These are phyloP conservation scores for Copsychus sechellarum DNA, from an alignment of 2,113 vertebrate species.

Conservation along the genomic window DNA sequence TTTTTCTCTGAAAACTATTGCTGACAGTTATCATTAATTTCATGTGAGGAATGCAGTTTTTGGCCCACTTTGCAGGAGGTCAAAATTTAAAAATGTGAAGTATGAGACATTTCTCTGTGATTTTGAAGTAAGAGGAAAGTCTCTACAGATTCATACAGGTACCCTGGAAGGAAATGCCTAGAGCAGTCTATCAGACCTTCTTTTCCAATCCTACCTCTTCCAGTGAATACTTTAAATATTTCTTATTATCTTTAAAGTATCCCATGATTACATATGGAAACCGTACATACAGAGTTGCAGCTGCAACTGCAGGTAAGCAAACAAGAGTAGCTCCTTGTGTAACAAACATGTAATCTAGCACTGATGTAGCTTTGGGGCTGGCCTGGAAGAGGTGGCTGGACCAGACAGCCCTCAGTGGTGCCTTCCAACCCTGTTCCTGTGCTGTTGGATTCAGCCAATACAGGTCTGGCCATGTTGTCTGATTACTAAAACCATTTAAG, in stretches of 20 bases:
- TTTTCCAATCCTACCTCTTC: neutral
- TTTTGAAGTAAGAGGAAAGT: neutral
- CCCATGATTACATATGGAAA: neutral
- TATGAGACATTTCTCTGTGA: neutral
- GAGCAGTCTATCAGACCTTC: neutral
- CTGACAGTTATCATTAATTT: neutral
- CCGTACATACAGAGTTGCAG: neutral
- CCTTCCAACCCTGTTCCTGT: neutral
- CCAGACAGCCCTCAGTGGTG: neutral
- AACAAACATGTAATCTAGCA: neutral
- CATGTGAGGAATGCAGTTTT: neutral
- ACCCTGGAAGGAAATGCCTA: neutral
- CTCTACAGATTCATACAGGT: neutral
- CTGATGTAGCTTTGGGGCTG: neutral
- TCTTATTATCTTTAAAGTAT: neutral
- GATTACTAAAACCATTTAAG: neutral
- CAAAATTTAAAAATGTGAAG: neutral
- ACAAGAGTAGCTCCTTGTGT: neutral
- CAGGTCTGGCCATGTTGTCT: neutral
- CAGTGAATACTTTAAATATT: neutral
- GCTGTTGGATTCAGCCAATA: neutral
- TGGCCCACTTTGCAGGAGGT: neutral
- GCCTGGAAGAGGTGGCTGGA: neutral
- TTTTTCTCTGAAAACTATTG: neutral
- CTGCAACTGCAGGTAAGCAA: neutral